Conservation (phyloP, 1,140 invertebrate genomes). For the Doryteuthis pealeii region DNA sequence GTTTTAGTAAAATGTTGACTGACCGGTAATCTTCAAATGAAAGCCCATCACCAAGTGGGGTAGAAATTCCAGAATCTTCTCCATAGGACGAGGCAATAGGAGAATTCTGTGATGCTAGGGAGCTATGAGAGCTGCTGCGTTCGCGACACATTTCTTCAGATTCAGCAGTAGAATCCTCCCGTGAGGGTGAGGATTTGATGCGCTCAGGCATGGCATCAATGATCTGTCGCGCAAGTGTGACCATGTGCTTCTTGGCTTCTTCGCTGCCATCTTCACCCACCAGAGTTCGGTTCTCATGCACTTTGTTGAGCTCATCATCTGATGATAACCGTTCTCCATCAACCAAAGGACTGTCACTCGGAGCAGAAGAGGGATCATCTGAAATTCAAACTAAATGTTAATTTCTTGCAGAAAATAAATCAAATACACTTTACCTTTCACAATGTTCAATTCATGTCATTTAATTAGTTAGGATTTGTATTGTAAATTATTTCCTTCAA, state of each 20-base stretch:
- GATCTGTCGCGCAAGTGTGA: constrained; percentile 94
- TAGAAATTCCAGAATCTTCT: constrained; percentile 55
- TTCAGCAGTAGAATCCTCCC: constrained; percentile 39
- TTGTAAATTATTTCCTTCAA: no score
- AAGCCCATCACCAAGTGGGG: constrained; percentile 57
- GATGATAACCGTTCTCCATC: constrained; percentile 74
- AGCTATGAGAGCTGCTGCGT: constrained; percentile 53
- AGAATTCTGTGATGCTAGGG: constrained; percentile 50
- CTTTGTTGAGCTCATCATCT: constrained; percentile 64
- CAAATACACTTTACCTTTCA: no score
- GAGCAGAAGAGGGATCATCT: constrained; percentile 41
- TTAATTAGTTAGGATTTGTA: no score
- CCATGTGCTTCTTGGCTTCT: constrained; percentile 79
- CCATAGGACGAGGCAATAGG: constrained; percentile 33
- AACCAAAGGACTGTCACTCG: constrained; percentile 67
- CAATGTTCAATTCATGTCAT: no score
- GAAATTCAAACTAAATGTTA: constrained; percentile 11
- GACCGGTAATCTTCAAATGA: constrained; percentile 58
- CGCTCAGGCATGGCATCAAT: constrained; percentile 95
- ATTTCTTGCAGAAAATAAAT: not conserved
- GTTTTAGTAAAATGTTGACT: not conserved
- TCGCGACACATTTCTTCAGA: constrained; percentile 34
- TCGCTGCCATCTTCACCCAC: constrained; percentile 35
- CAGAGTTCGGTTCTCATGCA: constrained; percentile 6
- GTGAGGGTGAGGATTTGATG: constrained; percentile 71